A percentile compares a stretch with the other conserved stretches of the same genome.
These are phyloP conservation scores for Bubo bubo DNA, from an alignment of 2,113 vertebrate genomes.

Conservation along the genomic window DNA sequence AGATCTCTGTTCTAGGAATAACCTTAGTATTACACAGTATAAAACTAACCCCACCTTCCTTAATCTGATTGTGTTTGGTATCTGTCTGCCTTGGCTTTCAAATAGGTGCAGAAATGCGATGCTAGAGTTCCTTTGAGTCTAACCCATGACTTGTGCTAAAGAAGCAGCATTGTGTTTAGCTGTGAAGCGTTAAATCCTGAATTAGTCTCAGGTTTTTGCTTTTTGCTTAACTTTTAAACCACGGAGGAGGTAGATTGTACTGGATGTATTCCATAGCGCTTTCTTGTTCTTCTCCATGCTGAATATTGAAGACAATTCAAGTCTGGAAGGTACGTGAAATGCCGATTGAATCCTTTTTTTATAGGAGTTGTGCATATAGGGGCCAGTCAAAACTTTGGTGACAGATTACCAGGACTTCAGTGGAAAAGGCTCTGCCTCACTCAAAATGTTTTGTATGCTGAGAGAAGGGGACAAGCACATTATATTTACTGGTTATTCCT, in stretches of 20 bases:
- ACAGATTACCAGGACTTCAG: background rate
- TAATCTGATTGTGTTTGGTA: background rate
- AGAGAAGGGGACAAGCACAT: background rate
- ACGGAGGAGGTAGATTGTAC: background rate
- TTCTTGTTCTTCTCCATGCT: background rate
- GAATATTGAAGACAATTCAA: background rate
- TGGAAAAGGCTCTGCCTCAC: background rate
- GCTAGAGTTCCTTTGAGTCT: background rate
- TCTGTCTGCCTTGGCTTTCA: background rate
- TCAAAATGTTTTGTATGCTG: background rate
- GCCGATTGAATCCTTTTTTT: background rate
- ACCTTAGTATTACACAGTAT: background rate
- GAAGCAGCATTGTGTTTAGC: background rate
- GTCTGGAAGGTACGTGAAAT: background rate
- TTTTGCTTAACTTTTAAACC: background rate
- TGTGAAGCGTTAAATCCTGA: background rate
- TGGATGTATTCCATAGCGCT: background rate
- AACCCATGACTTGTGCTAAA: background rate
- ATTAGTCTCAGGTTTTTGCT: background rate
- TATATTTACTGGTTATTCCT: background rate
- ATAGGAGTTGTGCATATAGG: background rate
- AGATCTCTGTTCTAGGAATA: background rate
- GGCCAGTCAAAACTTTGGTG: background rate
- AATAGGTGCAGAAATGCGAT: background rate
- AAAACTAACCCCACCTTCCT: background rate